Percentiles rank a stretch among this genome's conserved stretches.
phyloP scores from a whole-genome alignment of 53 echinoderm and acorn worm genomes.

The Paracentrotus lividus region DNA sequence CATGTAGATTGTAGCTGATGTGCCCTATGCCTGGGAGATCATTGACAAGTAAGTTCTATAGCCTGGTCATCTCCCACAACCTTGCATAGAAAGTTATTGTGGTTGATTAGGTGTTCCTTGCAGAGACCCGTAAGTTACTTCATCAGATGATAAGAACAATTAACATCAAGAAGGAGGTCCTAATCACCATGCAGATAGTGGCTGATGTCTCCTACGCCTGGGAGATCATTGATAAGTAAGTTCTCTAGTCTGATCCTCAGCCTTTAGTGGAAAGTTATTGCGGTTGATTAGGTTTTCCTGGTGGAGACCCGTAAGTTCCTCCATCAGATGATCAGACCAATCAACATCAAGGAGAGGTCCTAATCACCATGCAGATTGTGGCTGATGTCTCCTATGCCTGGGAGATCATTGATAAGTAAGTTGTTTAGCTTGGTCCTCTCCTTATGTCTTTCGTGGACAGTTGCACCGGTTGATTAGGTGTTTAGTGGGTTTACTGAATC shows the following conservation, averaged over 20 bases:
- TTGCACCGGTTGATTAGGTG: not conserved
- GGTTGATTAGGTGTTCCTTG: conserved; percentile 82
- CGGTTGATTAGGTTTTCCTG: too few relatives aligned
- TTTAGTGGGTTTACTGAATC: too few relatives aligned
- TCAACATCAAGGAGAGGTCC: conserved; percentile 98
- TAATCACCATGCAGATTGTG: conserved; percentile 95
- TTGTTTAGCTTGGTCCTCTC: not conserved
- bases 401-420: conserved; percentile 90
- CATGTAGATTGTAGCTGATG: conserved; percentile 94
- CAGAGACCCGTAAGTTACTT: conserved; percentile 92
- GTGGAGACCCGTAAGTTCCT: conserved; percentile 97
- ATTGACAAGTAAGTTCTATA: conserved; percentile 78
- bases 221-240: conserved; percentile 93
- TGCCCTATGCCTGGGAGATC: conserved; percentile 98
- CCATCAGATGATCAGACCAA: conserved; percentile 98
- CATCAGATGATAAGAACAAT: conserved; percentile 98
- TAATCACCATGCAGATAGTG: conserved; percentile 94
- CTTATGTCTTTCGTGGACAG: too few relatives aligned
- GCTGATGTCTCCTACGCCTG: conserved; percentile 97
- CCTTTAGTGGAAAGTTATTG: too few relatives aligned
- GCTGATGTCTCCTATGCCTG: conserved; percentile 98
- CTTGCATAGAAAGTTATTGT: too few relatives aligned
- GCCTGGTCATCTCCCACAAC: too few relatives aligned
- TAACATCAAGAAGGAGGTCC: conserved; percentile 96
- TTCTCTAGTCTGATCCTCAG: too few relatives aligned